A percentile compares a stretch with the other conserved stretches of the same genome.
These are phyloP conservation scores for Periophthalmodon schlosseri DNA, from an alignment of 2,113 vertebrate species.

Conservation along the genomic window DNA sequence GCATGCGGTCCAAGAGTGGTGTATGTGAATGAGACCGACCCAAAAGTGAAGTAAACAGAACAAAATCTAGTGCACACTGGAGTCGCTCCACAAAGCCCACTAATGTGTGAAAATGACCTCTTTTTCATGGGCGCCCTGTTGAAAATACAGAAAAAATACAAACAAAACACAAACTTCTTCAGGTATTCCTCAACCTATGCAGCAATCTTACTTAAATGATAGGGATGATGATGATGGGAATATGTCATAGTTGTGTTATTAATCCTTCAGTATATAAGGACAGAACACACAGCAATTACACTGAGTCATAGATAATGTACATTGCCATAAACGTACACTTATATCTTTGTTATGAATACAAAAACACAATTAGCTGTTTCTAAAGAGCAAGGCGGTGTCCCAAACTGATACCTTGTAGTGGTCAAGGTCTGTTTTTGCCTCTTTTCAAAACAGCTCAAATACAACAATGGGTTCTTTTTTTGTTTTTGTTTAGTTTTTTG, in stretches of 20 bases:
- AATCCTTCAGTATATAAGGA: neutral
- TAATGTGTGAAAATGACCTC: too few species aligned
- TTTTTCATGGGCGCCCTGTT: too few species aligned
- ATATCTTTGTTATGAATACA: neutral
- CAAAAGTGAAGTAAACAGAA: too few species aligned
- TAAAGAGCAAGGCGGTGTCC: neutral
- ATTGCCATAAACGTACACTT: neutral
- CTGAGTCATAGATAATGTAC: neutral
- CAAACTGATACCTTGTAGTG: neutral
- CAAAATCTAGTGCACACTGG: too few species aligned
- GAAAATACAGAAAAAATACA: too few species aligned
- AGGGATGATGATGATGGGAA: too few species aligned
- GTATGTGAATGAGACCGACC: too few species aligned
- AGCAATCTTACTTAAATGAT: constrained; percentile 16
- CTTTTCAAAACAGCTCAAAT: constrained; percentile 20
- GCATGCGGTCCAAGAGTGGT: too few species aligned
- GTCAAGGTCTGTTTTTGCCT: neutral
- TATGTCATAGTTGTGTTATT: neutral
- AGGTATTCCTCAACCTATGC: constrained; percentile 50
- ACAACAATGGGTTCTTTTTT: constrained; percentile 7
- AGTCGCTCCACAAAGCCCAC: too few species aligned
- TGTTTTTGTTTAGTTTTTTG: too few species aligned
- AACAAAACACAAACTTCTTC: constrained; percentile 38
- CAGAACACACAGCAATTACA: neutral
- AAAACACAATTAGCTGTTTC: neutral